These are phyloP conservation scores for Drosophila rubida DNA, from an alignment of 2,888 invertebrate species.

Conservation along the genomic window DNA sequence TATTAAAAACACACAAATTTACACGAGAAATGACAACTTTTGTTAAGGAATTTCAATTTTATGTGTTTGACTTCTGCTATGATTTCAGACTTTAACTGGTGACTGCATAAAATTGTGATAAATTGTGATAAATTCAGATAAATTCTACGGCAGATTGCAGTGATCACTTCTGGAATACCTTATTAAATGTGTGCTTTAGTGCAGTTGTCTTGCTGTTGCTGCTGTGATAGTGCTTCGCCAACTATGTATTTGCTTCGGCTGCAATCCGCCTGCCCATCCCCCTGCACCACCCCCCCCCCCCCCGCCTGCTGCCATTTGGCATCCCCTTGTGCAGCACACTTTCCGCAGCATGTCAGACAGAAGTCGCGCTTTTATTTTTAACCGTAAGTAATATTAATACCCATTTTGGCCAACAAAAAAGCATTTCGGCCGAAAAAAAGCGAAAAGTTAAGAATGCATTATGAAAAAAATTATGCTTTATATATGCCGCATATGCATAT, in stretches of 20 bases:
- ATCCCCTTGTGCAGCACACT: neutral
- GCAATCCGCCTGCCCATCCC: neutral
- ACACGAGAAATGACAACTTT: too few species aligned
- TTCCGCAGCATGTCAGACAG: slow-evolving; percentile 53
- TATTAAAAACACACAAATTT: too few species aligned
- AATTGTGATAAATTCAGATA: too few species aligned
- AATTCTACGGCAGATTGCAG: too few species aligned
- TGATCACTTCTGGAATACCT: neutral
- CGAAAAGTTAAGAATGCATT: slow-evolving; percentile 33
- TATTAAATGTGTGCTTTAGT: neutral
- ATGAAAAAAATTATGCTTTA: slow-evolving; percentile 56
- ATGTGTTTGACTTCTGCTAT: too few species aligned
- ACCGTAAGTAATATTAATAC: slow-evolving; percentile 80
- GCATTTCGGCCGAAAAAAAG: neutral
- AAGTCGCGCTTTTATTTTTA: slow-evolving; percentile 72
- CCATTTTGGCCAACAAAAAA: slow-evolving; percentile 54
- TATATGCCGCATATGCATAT: slow-evolving; percentile 34
- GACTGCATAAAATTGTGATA: too few species aligned
- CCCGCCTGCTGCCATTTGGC: neutral
- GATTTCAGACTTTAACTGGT: too few species aligned
- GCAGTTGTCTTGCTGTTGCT: slow-evolving; percentile 1
- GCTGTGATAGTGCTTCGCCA: slow-evolving; percentile 43
- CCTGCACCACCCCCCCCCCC: neutral
- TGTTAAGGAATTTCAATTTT: too few species aligned
- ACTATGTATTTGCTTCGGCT: slow-evolving; percentile 39